Percentiles rank a stretch among this genome's conserved stretches.
These are phyloP conservation scores for Patella caerulea DNA, from an alignment of 2,888 invertebrate genomes.

Conservation along the genomic window DNA sequence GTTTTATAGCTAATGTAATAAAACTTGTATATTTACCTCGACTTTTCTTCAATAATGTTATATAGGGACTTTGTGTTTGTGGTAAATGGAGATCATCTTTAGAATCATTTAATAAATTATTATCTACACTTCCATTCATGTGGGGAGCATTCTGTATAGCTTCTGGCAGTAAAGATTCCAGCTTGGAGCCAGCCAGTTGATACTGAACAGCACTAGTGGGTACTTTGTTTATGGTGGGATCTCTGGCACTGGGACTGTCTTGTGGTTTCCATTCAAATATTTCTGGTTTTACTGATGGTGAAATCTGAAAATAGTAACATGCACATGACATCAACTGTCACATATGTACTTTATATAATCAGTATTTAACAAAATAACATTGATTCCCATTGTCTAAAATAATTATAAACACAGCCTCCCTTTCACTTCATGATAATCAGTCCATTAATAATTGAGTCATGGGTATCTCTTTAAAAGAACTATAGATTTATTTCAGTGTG, in stretches of 20 bases:
- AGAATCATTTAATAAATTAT: constrained; percentile 22
- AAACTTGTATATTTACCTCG: constrained; percentile 78
- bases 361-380: no score
- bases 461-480: no score
- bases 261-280: constrained; percentile 31
- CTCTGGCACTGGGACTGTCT: constrained; percentile 9
- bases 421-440: no score
- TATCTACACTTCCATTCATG: constrained; percentile 34
- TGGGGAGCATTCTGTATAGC: constrained; percentile 13
- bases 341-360: no score
- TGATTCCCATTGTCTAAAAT: no score
- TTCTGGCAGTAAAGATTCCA: background rate
- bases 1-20: background rate
- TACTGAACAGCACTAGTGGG: constrained; percentile 13
- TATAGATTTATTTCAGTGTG: no score
- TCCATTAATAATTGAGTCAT: no score
- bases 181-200: background rate
- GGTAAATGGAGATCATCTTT: constrained; percentile 74
- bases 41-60: constrained; percentile 88
- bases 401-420: no score
- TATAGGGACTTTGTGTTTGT: constrained; percentile 87
- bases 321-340: no score
- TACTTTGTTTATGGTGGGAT: constrained; percentile 5
- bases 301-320: background rate
- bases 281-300: constrained; percentile 21